Conservation (phyloP, 2,797 vertebrate genomes). For the Gobionotothen gibberifrons region DNA sequence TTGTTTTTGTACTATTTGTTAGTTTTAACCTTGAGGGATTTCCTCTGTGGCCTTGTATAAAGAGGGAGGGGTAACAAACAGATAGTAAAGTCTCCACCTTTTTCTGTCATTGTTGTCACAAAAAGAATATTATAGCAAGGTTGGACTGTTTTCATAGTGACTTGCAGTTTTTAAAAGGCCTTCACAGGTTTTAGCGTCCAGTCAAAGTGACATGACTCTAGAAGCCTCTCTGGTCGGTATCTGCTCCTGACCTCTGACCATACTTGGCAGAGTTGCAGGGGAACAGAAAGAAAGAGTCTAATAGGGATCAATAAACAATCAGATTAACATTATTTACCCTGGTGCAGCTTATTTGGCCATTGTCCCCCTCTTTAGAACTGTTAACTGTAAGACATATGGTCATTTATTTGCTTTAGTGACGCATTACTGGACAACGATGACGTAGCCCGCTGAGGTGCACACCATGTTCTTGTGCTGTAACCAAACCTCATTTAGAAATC, state of each 20-base stretch:
- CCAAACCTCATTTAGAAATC: conserved; percentile 6
- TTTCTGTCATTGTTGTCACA: conserved; percentile 3
- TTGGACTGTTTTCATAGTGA: background rate
- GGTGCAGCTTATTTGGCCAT: background rate
- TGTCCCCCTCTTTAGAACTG: background rate
- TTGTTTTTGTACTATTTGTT: conserved; percentile 13
- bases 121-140: background rate
- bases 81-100: background rate
- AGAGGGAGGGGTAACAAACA: background rate
- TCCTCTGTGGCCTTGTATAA: conserved; percentile 2
- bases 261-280: conserved; percentile 1
- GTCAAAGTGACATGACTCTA: background rate
- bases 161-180: too few species aligned
- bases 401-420: conserved; percentile 39
- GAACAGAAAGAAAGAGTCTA: conserved; percentile 10
- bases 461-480: background rate
- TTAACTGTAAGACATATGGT: conserved; percentile 30
- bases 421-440: conserved; percentile 17
- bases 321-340: conserved; percentile 27
- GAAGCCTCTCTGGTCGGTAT: background rate
- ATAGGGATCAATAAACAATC: conserved; percentile 30
- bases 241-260: conserved; percentile 29
- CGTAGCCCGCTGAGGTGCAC: background rate
- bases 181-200: background rate
- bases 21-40: conserved; percentile 23